phyloP scores from a whole-genome alignment of 2,797 vertebrate genomes.

The Paratrypauchen microcephalus region DNA sequence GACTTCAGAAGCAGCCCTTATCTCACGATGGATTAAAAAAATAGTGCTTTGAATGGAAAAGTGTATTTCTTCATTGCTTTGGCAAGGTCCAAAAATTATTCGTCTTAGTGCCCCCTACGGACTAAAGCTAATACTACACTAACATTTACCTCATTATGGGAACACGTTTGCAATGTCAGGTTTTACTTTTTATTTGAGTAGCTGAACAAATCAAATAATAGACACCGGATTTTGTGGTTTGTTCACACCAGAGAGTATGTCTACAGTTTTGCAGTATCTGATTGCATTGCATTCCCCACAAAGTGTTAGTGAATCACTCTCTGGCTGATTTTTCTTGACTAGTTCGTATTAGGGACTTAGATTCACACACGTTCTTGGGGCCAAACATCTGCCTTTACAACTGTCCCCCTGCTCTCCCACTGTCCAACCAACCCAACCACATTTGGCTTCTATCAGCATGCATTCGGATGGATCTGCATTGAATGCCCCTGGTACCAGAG shows the following conservation, averaged over 20 bases:
- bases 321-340: conserved; percentile 14
- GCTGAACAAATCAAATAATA: conserved; percentile 6
- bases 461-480: conserved; percentile 34
- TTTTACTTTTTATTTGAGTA: conserved; percentile 1
- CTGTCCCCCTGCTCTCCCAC: neutral
- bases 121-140: neutral
- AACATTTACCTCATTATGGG: neutral
- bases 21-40: neutral
- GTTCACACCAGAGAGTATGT: conserved; percentile 3
- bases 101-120: neutral
- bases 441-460: conserved; percentile 62
- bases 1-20: neutral
- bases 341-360: conserved; percentile 11
- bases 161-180: neutral
- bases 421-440: conserved; percentile 41
- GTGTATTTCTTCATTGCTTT: neutral
- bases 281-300: conserved; percentile 8
- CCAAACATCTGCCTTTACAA: conserved; percentile 19
- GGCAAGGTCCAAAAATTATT: neutral
- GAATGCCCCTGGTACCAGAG: conserved; percentile 43
- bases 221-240: conserved; percentile 9
- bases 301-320: conserved; percentile 3
- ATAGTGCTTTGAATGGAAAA: neutral
- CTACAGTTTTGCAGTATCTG: neutral
- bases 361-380: conserved; percentile 12